A percentile compares a stretch with the other conserved stretches of the same genome.
These are phyloP conservation scores for Hirtodrosophila histrioides DNA, from an alignment of 2,888 invertebrate species.

Conservation along the genomic window DNA sequence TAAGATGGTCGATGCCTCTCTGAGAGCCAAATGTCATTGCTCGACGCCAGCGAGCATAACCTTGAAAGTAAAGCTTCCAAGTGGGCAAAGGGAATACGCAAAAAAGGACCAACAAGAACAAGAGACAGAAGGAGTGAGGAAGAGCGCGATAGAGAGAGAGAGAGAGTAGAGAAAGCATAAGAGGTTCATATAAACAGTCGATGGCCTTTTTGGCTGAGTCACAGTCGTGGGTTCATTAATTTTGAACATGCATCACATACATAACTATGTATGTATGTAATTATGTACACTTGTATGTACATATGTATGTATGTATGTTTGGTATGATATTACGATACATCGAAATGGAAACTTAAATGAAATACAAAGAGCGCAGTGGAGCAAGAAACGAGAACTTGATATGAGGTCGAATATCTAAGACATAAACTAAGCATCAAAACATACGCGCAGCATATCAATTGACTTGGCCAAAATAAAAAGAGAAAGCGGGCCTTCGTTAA, in stretches of 20 bases:
- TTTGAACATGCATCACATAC: slow-evolving; percentile 12
- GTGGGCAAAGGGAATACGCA: slow-evolving; percentile 48
- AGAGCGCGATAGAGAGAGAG: neutral
- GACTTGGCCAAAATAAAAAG: slow-evolving; percentile 72
- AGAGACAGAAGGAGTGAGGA: slow-evolving; percentile 2
- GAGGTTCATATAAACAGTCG: slow-evolving; percentile 23
- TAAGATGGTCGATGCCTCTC: slow-evolving; percentile 35
- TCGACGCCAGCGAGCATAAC: slow-evolving; percentile 76
- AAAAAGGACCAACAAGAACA: slow-evolving; percentile 58
- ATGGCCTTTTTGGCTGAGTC: slow-evolving; percentile 35
- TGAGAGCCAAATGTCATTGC: slow-evolving; percentile 74
- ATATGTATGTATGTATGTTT: slow-evolving; percentile 1
- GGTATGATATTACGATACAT: slow-evolving; percentile 5
- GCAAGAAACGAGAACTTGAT: slow-evolving; percentile 45
- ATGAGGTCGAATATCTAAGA: slow-evolving; percentile 27
- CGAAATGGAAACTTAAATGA: slow-evolving; percentile 16
- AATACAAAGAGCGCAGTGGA: slow-evolving; percentile 31
- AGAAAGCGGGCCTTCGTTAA: slow-evolving; percentile 68
- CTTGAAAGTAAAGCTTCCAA: slow-evolving; percentile 76
- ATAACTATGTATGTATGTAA: slow-evolving; percentile 1
- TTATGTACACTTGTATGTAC: neutral
- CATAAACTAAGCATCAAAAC: slow-evolving; percentile 43
- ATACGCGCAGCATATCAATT: slow-evolving; percentile 69
- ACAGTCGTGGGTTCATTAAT: slow-evolving; percentile 15
- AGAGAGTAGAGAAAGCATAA: slow-evolving; percentile 27